phyloP scores from a whole-genome alignment of 1,140 invertebrate species.

The Euura saliciscinereae region DNA sequence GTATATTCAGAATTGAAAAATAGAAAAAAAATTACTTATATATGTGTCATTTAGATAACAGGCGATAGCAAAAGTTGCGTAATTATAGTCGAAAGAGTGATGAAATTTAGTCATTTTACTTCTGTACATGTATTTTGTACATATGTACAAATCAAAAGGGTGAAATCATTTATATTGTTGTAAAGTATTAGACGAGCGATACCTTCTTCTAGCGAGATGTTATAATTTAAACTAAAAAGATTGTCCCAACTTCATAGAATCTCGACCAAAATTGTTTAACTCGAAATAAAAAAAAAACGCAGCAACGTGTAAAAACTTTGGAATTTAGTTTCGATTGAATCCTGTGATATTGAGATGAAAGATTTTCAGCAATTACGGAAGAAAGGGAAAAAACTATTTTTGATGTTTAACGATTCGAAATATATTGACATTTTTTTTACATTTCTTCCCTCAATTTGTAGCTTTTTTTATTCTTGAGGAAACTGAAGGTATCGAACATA shows the following conservation, averaged over 20 bases:
- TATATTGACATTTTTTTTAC: neutral
- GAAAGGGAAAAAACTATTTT: neutral
- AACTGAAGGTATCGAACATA: neutral
- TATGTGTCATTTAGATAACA: too few relatives aligned
- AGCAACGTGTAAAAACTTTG: too few relatives aligned
- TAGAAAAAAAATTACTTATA: neutral
- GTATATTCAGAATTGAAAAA: neutral
- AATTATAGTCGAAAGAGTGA: too few relatives aligned
- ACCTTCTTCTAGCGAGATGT: neutral
- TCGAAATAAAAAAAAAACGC: too few relatives aligned
- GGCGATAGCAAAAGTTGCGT: neutral
- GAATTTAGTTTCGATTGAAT: neutral
- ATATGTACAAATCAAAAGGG: neutral
- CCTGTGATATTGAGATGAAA: conserved; percentile 5
- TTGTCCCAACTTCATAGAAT: too few relatives aligned
- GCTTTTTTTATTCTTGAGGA: neutral
- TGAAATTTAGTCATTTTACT: too few relatives aligned
- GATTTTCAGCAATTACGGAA: neutral
- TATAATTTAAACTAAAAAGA: too few relatives aligned
- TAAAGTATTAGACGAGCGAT: neutral
- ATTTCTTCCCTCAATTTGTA: neutral
- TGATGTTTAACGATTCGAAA: neutral
- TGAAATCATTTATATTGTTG: neutral
- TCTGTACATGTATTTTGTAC: too few relatives aligned
- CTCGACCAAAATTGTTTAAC: too few relatives aligned